Evolutionary conservation across 2,797 vertebrate species (phyloP).

Genomic region (Simalia tracyae): DNA sequence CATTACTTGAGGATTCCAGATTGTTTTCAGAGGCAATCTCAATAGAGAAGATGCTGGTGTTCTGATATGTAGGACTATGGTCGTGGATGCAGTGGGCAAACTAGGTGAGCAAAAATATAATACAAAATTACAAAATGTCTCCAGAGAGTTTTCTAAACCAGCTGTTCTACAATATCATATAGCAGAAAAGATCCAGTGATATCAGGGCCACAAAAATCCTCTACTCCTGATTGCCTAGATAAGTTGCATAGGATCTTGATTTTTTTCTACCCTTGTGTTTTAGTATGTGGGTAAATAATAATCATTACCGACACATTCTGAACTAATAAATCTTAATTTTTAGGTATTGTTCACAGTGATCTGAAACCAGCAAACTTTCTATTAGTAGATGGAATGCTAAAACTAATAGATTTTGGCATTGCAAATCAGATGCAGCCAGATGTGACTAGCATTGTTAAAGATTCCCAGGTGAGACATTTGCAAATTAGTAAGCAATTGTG

Average conservation of each 20-base stretch:
- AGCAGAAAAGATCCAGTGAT: not conserved
- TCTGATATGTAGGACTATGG: not conserved
- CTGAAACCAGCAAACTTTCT: conserved; percentile 98
- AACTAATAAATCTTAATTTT: conserved; percentile 52
- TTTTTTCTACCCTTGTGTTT: not conserved
- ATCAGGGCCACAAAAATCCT: not conserved
- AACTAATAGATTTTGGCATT: conserved; percentile 97
- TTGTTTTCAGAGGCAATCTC: not conserved
- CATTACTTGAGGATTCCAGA: not conserved
- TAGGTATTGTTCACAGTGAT: conserved; percentile 97
- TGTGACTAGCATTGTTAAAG: conserved; percentile 95
- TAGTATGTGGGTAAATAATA: not conserved
- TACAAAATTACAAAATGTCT: not conserved
- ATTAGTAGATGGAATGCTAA: conserved; percentile 93
- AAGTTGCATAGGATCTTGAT: not conserved
- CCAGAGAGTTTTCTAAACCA: not conserved
- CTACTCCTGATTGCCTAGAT: not conserved
- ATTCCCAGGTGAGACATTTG: conserved; percentile 84
- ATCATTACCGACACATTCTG: not conserved
- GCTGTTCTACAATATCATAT: not conserved
- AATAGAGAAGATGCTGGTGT: not conserved
- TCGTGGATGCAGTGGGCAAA: not conserved
- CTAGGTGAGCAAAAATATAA: not conserved
- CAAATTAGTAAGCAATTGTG: not conserved
- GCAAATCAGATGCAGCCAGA: conserved; percentile 96